phyloP scores from a whole-genome alignment of 2,797 vertebrate species.

The Anguilla anguilla region DNA sequence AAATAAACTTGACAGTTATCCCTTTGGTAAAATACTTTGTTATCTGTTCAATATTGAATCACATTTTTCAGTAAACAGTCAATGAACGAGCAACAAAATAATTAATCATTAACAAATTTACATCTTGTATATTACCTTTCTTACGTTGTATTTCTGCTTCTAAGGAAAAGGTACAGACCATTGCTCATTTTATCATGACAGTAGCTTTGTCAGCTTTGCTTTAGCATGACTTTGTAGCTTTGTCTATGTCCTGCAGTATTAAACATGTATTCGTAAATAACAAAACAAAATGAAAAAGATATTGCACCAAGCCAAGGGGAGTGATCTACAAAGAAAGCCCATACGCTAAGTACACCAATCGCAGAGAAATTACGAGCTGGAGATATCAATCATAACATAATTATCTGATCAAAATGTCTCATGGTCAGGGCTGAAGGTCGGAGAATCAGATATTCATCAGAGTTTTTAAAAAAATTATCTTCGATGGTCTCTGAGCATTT shows the following conservation, averaged over 20 bases:
- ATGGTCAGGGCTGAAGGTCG: background rate
- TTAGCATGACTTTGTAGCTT: too few relatives aligned
- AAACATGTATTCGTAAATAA: background rate
- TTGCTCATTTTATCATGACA: background rate
- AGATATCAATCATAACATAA: slow-evolving; percentile 39
- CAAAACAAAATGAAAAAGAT: background rate
- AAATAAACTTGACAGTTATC: background rate
- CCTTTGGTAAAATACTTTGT: background rate
- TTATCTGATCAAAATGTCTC: slow-evolving; percentile 20
- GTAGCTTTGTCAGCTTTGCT: too few relatives aligned
- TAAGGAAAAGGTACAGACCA: background rate
- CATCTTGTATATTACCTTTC: background rate
- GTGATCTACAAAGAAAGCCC: background rate
- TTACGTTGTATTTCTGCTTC: background rate
- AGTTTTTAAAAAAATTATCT: background rate
- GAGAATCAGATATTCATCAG: slow-evolving; percentile 26
- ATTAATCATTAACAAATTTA: background rate
- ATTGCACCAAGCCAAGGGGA: background rate
- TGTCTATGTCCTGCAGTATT: background rate
- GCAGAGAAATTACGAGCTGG: slow-evolving; percentile 11
- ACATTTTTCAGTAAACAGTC: background rate
- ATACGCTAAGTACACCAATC: slow-evolving; percentile 21
- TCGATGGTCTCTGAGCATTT: background rate
- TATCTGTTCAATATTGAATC: background rate
- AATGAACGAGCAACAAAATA: background rate